Base-by-base conservation (phyloP, 64 coral and sea anemone species). In the Hydrozoanthus tunicans region DNA sequence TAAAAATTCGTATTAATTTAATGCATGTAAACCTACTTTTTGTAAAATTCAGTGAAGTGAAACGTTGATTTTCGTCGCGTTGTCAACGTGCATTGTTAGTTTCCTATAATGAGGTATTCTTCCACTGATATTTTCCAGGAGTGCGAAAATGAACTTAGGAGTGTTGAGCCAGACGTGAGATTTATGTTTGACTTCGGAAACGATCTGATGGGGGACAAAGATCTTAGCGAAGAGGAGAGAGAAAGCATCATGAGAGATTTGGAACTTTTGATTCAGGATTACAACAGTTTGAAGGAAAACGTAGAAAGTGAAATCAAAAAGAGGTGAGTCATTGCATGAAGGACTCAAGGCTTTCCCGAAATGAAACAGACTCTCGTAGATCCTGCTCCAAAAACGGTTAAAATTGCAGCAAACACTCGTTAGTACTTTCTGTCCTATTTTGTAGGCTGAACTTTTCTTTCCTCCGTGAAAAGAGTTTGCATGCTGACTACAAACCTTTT, bases 131-230 rank as follows among this genome's bases (percentile, higher is more conserved):
- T 25, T 69, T 14, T 20, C 53, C 65, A 85, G 82, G 82, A 85
- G 64, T 85, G 82, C 20, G 65, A 70, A 17, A 15, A 65, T 71
- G 82, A 85, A 23, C 52, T 70, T 2, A 58, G 0, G 51, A n/a
- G 14, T 4, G 51, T 85, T 4, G 82, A 85, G 17, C 82, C 82
- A 3, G 82, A 86, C 53, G 72, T 86, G 65, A 86, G 82, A 24
- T 72, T 27, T 9, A 10, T 71, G 66, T 86, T 86, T 86, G 82
- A 86, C 0, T 72, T 58, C 20, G 82, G 82, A 27, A 86, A 86
- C 67, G 82, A 86, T 27, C 59, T 86, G 7, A 86, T 86, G 82
- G 82, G 64, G 65, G 82, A 86, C 20, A 12, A 86, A 71, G 64
- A 59, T 67, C 7, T 86, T 58, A 11, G 58, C 53, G 82, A 72